Evolutionary conservation across 2,113 vertebrate species (phyloP), one percentile per base, ranked within the genome.

Genomic region (Leptocoma aspasia): DNA sequence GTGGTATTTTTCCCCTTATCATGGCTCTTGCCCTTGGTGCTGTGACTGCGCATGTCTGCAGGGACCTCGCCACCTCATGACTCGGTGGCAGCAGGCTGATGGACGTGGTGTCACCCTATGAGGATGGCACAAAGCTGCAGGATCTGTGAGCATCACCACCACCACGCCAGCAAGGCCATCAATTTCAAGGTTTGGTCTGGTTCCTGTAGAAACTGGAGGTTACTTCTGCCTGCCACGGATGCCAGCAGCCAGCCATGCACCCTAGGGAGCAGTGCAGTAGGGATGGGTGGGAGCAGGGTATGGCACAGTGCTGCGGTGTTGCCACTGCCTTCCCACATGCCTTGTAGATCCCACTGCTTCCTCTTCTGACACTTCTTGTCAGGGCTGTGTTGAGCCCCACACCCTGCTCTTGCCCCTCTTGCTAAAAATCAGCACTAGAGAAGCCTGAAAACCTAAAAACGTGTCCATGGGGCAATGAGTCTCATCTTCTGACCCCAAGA

Each of bases 121-220:
- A 87, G 78, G 53, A 44, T 5, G 4, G 13, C 9, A 8, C 56
- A 27, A 60, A 82, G 21, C 77, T 50, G 59, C 47, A 54, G 64
- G 77, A 77, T 73, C 87, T 42, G 39, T 3, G 27, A 82, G 66
- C 71, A 30, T 17, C 39, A n/a, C 17, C 42, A 49, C 27, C 18
- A 4, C 2, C 56, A 28, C 47, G 18, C 69, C 27, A 20, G 35
- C 63, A 76, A 65, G 42, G 56, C 49, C 1, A 0, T 44, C 59
- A 80, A 77, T 71, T 76, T 57, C 45, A 57, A 91, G 89, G 63
- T 63, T 92, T 82, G 75, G 39, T 90, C 50, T 76, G 59, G 93
- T 94, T 96, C 94, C 93, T 94, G 71, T 82, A 95, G 87, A 95
- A 94, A 87, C 75, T 54, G 41, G 82, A 93, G 66, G 87, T 42